Conservation (phyloP, 2,888 invertebrate genomes). For the Leucoma salicis region DNA sequence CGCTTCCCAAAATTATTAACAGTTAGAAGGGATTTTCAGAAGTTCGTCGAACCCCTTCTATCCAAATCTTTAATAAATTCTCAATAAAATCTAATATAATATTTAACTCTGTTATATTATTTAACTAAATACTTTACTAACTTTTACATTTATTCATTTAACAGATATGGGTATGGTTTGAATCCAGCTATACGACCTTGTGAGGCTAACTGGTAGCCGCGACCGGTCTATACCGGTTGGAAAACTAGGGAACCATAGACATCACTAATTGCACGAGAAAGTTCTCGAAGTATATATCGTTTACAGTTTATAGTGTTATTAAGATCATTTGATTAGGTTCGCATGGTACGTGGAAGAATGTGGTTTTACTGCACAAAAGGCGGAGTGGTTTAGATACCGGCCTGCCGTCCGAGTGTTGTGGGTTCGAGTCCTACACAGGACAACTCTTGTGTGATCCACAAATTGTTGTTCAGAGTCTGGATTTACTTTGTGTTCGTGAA, state of each 20-base stretch:
- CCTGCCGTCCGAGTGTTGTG: not conserved
- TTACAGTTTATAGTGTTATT: conserved; percentile 7
- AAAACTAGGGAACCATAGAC: conserved; percentile 37
- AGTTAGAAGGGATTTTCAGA: too few species aligned
- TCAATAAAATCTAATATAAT: too few species aligned
- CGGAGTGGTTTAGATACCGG: too few species aligned
- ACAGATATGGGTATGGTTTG: not conserved
- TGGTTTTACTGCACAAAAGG: not conserved
- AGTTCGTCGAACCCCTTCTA: too few species aligned
- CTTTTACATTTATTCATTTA: not conserved
- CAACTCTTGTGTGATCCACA: too few species aligned
- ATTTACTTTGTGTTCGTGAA: too few species aligned
- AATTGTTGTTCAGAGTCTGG: too few species aligned
- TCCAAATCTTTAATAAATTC: too few species aligned
- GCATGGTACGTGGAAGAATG: not conserved
- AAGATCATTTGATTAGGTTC: conserved; percentile 1
- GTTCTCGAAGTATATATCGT: conserved; percentile 20
- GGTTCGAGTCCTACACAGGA: not conserved
- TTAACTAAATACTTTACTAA: not conserved
- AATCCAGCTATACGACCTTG: conserved; percentile 35
- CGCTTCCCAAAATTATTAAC: too few species aligned
- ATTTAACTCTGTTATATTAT: too few species aligned
- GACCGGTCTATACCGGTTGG: conserved; percentile 27
- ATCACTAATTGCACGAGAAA: conserved; percentile 36
- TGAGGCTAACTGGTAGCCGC: conserved; percentile 32